phyloP scores from a whole-genome alignment of 2,113 vertebrate species.

The Ivindomyrus marchei region DNA sequence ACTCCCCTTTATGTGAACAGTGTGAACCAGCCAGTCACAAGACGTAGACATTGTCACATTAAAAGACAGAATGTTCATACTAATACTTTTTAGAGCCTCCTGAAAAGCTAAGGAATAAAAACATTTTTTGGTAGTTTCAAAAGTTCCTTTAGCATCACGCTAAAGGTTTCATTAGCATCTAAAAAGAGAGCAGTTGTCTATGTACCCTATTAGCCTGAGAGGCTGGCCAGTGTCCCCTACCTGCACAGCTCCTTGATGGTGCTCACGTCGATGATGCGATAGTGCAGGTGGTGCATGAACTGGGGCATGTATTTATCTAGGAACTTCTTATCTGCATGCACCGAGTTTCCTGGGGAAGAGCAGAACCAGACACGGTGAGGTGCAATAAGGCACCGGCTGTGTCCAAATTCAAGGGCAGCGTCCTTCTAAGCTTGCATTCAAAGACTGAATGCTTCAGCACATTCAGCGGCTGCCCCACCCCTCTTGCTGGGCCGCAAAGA shows the following conservation, averaged over 20 bases:
- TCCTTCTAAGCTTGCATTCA: neutral
- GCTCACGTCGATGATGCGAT: slow-evolving; percentile 91
- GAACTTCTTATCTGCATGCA: slow-evolving; percentile 81
- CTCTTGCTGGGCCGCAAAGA: neutral
- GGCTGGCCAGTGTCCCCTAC: slow-evolving; percentile 44
- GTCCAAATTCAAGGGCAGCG: neutral
- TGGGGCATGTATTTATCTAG: slow-evolving; percentile 96
- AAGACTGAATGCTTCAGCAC: neutral
- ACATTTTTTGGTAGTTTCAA: neutral
- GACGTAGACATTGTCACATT: neutral
- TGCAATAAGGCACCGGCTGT: neutral
- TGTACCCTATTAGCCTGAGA: no score
- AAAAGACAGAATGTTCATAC: neutral
- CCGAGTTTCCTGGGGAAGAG: slow-evolving; percentile 57
- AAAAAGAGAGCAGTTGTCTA: neutral
- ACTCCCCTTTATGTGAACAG: neutral
- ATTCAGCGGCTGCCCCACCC: no score
- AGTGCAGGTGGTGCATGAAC: slow-evolving; percentile 78
- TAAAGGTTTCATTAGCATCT: neutral
- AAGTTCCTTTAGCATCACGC: neutral
- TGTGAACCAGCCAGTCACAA: neutral
- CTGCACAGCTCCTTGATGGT: slow-evolving; percentile 96
- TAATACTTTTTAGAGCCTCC: neutral
- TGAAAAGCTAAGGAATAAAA: neutral
- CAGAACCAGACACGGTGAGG: neutral